Evolutionary conservation across 2,888 invertebrate species (phyloP).

Genomic region (Coecobrya sp.): DNA sequence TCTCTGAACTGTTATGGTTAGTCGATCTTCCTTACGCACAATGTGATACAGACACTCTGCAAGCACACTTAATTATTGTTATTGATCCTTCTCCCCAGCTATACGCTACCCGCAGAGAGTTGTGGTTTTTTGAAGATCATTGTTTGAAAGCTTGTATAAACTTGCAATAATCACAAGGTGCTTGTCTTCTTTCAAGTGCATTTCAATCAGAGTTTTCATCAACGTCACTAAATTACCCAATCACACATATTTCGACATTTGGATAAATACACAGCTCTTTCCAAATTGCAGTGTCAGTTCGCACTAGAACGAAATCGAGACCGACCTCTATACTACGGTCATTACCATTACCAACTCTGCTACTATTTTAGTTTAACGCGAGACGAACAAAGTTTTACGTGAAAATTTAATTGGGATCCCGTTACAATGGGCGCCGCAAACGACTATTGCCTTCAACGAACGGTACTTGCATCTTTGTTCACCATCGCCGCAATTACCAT

Average conservation of each 20-base stretch:
- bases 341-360: background rate
- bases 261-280: conserved; percentile 33
- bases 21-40: background rate
- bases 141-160: conserved; percentile 33
- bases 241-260: background rate
- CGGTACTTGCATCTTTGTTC: background rate
- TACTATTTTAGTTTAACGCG: too few species aligned
- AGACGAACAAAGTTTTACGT: background rate
- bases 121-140: conserved; percentile 30
- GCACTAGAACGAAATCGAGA: background rate
- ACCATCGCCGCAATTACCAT: background rate
- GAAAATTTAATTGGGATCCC: background rate
- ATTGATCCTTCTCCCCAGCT: too few species aligned
- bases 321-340: background rate
- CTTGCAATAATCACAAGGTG: conserved; percentile 43
- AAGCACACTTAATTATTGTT: background rate
- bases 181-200: background rate
- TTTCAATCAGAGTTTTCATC: background rate
- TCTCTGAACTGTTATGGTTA: background rate
- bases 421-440: conserved; percentile 13
- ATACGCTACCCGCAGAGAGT: background rate
- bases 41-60: background rate
- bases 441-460: background rate
- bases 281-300: background rate
- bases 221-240: background rate